Base-by-base conservation (phyloP, 2,797 vertebrate species). In the Cynodonichthys magdalenae region DNA sequence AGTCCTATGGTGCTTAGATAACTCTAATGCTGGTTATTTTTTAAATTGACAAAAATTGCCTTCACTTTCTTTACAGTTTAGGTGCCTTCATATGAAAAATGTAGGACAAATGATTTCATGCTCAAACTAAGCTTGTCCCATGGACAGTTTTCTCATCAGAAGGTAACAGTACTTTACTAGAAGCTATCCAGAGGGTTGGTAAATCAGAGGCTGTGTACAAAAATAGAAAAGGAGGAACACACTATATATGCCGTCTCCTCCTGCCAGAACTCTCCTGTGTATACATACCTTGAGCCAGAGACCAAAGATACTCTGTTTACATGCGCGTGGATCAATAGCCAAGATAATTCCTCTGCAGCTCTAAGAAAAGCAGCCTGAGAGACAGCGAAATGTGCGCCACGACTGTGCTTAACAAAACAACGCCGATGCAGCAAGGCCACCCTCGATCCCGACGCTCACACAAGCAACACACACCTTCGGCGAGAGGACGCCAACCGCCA, bases 241-340 rank as follows among this genome's bases (percentile, higher is more conserved):
- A 20, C 51, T 42, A 74, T 53, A 55, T 50, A 47, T 47, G 66
- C 54, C 74, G 57, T 79, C 69, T 42, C 46, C 24, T 65, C 19
- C 63, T n/a, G 71, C 10, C 0, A 2, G 66, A 80, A 78, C 20
- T 81, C 88, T 85, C 82, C 62, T 29, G 89, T 78, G 86, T 74
- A 86, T 74, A 80, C 67, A 73, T 41, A 82, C 77, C 78, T 80
- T 54, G 53, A 79, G 84, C 71, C 31, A 36, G 49, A 83, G 74
- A 78, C 62, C 11, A 36, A 36, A 63, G 78, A 82, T 70, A 71
- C 67, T 80, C 74, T 79, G 81, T 87, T 85, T 88, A 85, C 82
- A 80, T 78, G 72, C 31, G 29, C 75, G 53, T 10, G 45, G 79
- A 87, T 90, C 88, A 69, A 91, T 89, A 86, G 46, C 58, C 42